Base-by-base conservation (phyloP, 2,797 vertebrate genomes). In the Notolabrus celidotus region DNA sequence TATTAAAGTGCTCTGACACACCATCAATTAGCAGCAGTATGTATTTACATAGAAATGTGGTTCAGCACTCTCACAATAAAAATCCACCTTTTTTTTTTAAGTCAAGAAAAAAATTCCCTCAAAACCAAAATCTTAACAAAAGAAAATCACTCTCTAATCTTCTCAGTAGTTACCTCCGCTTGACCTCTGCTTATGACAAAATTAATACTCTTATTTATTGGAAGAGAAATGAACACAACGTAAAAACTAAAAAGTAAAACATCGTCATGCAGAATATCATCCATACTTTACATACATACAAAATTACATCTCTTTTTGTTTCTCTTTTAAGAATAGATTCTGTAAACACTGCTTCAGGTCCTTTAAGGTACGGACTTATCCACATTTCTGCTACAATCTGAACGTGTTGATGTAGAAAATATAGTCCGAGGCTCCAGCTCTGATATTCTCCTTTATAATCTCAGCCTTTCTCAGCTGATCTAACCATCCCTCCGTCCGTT, bases 261-360 rank as follows among this genome's bases (percentile, higher is more conserved):
- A 73, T 45, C 5, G 3, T 67, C 90, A 89, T 90, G 93, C 90
- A 82, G 70, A 86, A 80, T 61, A 77, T 85, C 84, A 88, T 86
- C 77, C 85, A 76, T 90, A 89, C 82, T 88, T 90, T 91, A 93
- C 89, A 92, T 93, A 91, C 87, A 86, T 93, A 93, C 89, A 95
- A 92, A 94, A 92, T 89, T 80, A 93, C 89, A 91, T 83, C 65
- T 86, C 41, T 81, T 67, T 76, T 73, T 23, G 34, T 64, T 87
- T 78, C 64, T 57, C 77, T 76, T 69, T 82, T 78, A 89, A 89
- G 82, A 91, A 92, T 88, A 86, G 59, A 83, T 82, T 90, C 81
- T 93, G 91, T 93, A 93, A 93, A 94, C 93, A 93, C 91, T 90
- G 88, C 75, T 88, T 87, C 77, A 77, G 77, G 81, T 92, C 89